Evolutionary conservation across 2,888 invertebrate species (phyloP).

Genomic region (Notodonta ziczac): DNA sequence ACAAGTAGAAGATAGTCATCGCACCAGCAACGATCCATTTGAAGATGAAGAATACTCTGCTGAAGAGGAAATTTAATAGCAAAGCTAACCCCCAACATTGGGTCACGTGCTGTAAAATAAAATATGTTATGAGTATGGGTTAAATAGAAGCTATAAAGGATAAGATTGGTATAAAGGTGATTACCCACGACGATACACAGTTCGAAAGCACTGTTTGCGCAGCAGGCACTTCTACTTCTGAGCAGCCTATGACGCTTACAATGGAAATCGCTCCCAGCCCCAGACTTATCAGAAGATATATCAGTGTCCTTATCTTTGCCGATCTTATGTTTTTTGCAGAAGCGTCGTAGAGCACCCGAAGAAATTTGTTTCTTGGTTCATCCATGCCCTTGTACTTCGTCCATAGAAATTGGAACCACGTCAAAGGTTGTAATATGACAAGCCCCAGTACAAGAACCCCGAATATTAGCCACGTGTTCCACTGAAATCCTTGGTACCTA

Average conservation of each 20-base stretch:
- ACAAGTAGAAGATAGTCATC: constrained; percentile 87
- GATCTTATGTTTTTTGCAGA: constrained; percentile 87
- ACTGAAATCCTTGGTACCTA: constrained; percentile 63
- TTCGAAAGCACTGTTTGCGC: constrained; percentile 65
- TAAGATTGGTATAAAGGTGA: constrained; percentile 26
- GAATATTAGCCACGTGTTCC: constrained; percentile 63
- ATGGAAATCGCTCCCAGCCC: constrained; percentile 87
- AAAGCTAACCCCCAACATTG: constrained; percentile 87
- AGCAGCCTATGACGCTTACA: constrained; percentile 85
- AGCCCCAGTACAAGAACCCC: constrained; percentile 50
- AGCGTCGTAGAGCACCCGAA: constrained; percentile 85
- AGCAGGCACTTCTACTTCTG: constrained; percentile 51
- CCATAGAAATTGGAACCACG: constrained; percentile 92
- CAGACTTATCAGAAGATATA: constrained; percentile 88
- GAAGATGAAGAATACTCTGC: constrained; percentile 92
- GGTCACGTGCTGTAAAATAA: constrained; percentile 88
- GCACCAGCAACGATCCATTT: constrained; percentile 89
- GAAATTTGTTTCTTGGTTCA: constrained; percentile 80
- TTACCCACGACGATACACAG: constrained; percentile 82
- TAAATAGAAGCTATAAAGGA: background rate
- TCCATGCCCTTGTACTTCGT: constrained; percentile 75
- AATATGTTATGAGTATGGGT: constrained; percentile 10
- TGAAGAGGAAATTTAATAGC: constrained; percentile 91
- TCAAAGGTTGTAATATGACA: constrained; percentile 86
- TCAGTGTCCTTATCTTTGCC: constrained; percentile 84